Evolutionary conservation across 2,888 invertebrate species (phyloP).

Genomic region (Trichogramma evanescens): DNA sequence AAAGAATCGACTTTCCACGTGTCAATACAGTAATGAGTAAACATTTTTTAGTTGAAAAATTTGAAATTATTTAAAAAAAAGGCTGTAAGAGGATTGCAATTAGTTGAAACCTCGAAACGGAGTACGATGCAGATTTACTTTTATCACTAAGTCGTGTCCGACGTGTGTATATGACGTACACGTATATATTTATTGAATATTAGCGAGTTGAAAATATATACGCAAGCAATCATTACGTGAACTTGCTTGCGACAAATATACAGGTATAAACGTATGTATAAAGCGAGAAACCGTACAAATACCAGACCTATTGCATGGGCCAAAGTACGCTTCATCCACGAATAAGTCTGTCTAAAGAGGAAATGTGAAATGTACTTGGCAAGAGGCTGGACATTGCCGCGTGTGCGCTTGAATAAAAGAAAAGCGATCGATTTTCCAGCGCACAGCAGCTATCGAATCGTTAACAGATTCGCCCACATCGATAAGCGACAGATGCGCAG

Average conservation of each 20-base stretch:
- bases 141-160: too few species aligned
- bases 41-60: too few species aligned
- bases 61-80: too few species aligned
- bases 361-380: background rate
- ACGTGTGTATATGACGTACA: too few species aligned
- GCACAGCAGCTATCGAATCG: background rate
- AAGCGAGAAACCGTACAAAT: background rate
- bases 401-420: background rate
- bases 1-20: too few species aligned
- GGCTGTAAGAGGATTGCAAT: too few species aligned
- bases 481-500: background rate
- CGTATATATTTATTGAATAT: too few species aligned
- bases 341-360: conserved; percentile 9
- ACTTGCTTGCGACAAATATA: conserved; percentile 3
- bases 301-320: conserved; percentile 11
- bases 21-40: too few species aligned
- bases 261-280: background rate
- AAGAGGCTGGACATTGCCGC: background rate
- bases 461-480: background rate
- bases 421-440: background rate
- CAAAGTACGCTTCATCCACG: conserved; percentile 21
- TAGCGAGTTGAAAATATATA: too few species aligned
- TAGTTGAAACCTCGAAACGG: too few species aligned
- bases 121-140: too few species aligned
- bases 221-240: background rate